These are phyloP conservation scores for Aeoliscus strigatus DNA, from an alignment of 2,797 vertebrate species.

Conservation along the genomic window DNA sequence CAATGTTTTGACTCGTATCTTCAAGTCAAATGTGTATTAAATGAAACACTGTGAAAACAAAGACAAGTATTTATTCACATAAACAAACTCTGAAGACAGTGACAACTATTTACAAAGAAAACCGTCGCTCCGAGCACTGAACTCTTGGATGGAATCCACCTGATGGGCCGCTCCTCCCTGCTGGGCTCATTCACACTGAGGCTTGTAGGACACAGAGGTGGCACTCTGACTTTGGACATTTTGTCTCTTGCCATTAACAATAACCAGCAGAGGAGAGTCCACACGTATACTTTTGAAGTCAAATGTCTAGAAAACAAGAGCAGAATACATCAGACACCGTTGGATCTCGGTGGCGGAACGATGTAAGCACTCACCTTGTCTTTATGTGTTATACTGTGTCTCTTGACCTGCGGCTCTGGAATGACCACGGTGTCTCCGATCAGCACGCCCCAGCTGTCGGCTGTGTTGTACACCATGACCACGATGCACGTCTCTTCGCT, in stretches of 20 bases:
- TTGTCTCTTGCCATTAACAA: slow-evolving; percentile 87
- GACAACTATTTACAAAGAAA: slow-evolving; percentile 56
- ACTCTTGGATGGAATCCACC: not conserved
- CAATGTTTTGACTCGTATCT: too few species aligned
- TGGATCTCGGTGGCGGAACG: too few species aligned
- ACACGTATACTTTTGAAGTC: slow-evolving; percentile 86
- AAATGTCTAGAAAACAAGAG: slow-evolving; percentile 67
- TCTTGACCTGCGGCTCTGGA: slow-evolving; percentile 83
- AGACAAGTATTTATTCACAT: not conserved
- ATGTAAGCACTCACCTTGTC: slow-evolving; percentile 73
- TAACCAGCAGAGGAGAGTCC: slow-evolving; percentile 83
- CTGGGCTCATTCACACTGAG: slow-evolving; percentile 77
- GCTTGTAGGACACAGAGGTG: slow-evolving; percentile 80
- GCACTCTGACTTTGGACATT: slow-evolving; percentile 80
- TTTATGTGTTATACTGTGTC: slow-evolving; percentile 81
- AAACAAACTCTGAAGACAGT: slow-evolving; percentile 19
- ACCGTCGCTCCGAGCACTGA: slow-evolving; percentile 7
- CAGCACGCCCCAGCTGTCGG: slow-evolving; percentile 88
- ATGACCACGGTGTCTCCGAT: slow-evolving; percentile 89
- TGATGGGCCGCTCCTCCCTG: slow-evolving; percentile 9
- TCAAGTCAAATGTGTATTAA: not conserved
- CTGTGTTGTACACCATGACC: slow-evolving; percentile 90
- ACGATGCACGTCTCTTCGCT: slow-evolving; percentile 82
- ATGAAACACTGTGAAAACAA: too few species aligned
- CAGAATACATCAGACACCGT: not conserved